These are phyloP conservation scores for Macroramphosus scolopax DNA, from an alignment of 2,797 vertebrate genomes.

Conservation along the genomic window DNA sequence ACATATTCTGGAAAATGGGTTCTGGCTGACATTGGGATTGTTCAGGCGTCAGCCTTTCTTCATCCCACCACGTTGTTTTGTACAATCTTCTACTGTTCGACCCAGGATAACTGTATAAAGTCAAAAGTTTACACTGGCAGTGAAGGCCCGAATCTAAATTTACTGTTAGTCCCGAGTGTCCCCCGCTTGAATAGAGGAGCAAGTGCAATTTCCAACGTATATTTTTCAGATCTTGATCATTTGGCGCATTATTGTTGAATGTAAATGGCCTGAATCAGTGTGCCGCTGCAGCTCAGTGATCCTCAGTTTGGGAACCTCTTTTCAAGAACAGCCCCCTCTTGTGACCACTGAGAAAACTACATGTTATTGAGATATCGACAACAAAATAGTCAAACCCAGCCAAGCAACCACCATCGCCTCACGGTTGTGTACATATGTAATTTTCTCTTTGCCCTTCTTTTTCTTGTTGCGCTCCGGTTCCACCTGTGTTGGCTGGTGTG, in stretches of 20 bases:
- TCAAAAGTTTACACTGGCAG: too few relatives aligned
- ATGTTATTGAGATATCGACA: neutral
- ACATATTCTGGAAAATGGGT: slow-evolving; percentile 22
- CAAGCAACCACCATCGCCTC: slow-evolving; percentile 9
- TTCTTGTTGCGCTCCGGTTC: slow-evolving; percentile 11
- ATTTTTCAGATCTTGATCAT: too few relatives aligned
- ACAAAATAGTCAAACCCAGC: slow-evolving; percentile 9
- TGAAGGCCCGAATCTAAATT: neutral
- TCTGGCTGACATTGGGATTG: slow-evolving; percentile 6
- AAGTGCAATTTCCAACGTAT: too few relatives aligned
- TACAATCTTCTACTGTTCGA: slow-evolving; percentile 8
- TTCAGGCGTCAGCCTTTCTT: too few relatives aligned
- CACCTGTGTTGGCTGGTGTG: slow-evolving; percentile 13
- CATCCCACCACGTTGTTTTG: too few relatives aligned
- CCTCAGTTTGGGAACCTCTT: neutral
- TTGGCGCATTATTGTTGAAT: too few relatives aligned
- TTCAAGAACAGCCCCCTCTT: slow-evolving; percentile 10
- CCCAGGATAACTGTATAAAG: too few relatives aligned
- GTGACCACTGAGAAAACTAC: slow-evolving; percentile 10
- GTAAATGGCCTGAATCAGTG: neutral
- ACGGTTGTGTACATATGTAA: slow-evolving; percentile 4
- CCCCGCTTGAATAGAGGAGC: neutral
- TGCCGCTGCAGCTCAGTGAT: neutral
- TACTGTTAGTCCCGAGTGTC: too few relatives aligned
- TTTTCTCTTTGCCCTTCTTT: slow-evolving; percentile 16